Base-by-base conservation (phyloP, 2,888 invertebrate genomes). In the Hybos culiciformis region DNA sequence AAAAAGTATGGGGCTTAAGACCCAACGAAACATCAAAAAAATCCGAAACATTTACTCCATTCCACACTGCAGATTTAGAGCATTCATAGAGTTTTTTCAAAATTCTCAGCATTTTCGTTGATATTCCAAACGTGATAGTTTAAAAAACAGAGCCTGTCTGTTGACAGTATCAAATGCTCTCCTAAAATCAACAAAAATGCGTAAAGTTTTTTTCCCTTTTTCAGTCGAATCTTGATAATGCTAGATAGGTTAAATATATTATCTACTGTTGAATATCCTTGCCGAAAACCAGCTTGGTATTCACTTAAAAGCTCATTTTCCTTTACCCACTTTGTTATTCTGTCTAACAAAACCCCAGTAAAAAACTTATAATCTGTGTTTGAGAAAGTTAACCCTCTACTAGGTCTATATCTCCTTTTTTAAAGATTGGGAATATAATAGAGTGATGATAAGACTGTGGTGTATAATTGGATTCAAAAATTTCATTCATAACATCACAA, bases 31-130 rank as follows among this genome's bases (percentile, higher is more conserved):
- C 18, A 5, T 18, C 7, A 39, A 39, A 32, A 17, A 20, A 26
- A 6, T 31, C 31, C 12, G 32, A 39, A 6, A 17, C 11, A 9
- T 39, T 11, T 4, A 19, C 21, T 2, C 39, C 32, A 39, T 39
- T 39, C 39, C 32, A 31, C 6, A 39, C 20, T 17, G 39, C 24
- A 11, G 32, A 40, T 31, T n/a, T 40, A n/a, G 31, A 32, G 3
- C 21, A 15, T 3, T 32, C 21, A 4, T 40, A 32, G 1, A 40
- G 31, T 15, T 18, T 18, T 3, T 5, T 40, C 4, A 20, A 5
- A 2, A 32, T 14, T 9, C 23, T 32, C 3, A 40, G 7, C 20
- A 40, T 21, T 29, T 40, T 40, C 21, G 21, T 32, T 20, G 31
- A 39, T 8, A 39, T 31, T 7, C 19, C 29, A 14, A 24, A 19